Conservation (phyloP, 2,113 vertebrate genomes). For the Stegastes partitus region DNA sequence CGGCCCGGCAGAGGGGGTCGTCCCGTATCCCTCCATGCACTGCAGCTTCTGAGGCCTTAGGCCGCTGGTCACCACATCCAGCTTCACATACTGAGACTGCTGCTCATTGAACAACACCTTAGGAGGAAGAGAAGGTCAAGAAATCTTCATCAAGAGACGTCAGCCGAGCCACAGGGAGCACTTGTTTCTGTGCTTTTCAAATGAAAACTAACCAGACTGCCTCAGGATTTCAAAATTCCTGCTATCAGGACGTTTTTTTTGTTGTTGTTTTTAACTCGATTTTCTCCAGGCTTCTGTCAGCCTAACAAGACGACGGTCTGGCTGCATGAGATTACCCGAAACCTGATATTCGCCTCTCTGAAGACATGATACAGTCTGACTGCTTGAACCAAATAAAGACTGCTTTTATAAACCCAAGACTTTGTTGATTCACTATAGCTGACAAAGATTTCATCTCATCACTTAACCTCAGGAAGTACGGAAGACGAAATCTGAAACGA, state of each 20-base stretch:
- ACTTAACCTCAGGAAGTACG: neutral
- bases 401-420: slow-evolving; percentile 16
- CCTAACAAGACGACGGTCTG: slow-evolving; percentile 44
- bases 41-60: slow-evolving; percentile 86
- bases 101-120: slow-evolving; percentile 93
- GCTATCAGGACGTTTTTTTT: slow-evolving; percentile 7
- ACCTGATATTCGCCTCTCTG: slow-evolving; percentile 48
- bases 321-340: slow-evolving; percentile 41
- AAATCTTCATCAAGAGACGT: neutral
- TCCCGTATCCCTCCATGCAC: slow-evolving; percentile 91
- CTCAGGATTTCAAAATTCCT: neutral
- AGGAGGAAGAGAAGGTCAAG: neutral
- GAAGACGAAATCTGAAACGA: too few species aligned
- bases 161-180: neutral
- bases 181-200: neutral
- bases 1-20: slow-evolving; percentile 86
- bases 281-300: slow-evolving; percentile 65
- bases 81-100: slow-evolving; percentile 91
- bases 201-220: slow-evolving; percentile 8
- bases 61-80: slow-evolving; percentile 87
- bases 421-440: neutral
- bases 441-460: neutral
- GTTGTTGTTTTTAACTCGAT: slow-evolving; percentile 14
- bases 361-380: slow-evolving; percentile 30
- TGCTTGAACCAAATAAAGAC: slow-evolving; percentile 23